phyloP scores from a whole-genome alignment of 1,140 invertebrate genomes.

The Trichonephila clavipes region DNA sequence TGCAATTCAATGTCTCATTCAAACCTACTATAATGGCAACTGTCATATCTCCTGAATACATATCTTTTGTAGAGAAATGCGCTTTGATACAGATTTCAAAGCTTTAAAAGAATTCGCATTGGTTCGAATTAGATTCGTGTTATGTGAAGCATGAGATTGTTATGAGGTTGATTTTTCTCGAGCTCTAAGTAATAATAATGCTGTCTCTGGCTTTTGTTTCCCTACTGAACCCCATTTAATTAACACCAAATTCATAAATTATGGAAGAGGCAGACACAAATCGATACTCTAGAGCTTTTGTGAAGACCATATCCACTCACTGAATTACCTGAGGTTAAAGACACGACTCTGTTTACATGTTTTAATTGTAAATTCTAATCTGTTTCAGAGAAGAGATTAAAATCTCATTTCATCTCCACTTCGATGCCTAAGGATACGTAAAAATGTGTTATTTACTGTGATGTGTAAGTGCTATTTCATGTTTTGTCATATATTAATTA shows the following conservation, averaged over 20 bases:
- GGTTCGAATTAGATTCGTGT: neutral
- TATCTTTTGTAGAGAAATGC: too few species aligned
- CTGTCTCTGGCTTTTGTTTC: neutral
- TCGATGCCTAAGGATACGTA: neutral
- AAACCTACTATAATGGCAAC: too few species aligned
- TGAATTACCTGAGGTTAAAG: slow-evolving; percentile 7
- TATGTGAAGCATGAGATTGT: neutral
- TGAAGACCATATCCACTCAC: neutral
- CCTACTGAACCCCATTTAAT: neutral
- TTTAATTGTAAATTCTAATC: slow-evolving; percentile 4
- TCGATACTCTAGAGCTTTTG: neutral
- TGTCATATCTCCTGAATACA: too few species aligned
- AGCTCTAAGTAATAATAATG: neutral
- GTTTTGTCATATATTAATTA: neutral
- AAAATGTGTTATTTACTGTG: neutral
- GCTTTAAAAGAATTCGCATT: too few species aligned
- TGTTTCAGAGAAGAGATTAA: neutral
- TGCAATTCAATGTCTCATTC: too few species aligned
- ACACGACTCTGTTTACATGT: neutral
- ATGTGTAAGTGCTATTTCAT: neutral
- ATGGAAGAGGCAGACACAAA: neutral
- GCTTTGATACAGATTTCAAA: too few species aligned
- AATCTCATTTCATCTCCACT: neutral
- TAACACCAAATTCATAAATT: slow-evolving; percentile 17
- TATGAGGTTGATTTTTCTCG: neutral